These are phyloP conservation scores for Phataginus tricuspis DNA, from an alignment of 2,797 vertebrate genomes.

Conservation along the genomic window DNA sequence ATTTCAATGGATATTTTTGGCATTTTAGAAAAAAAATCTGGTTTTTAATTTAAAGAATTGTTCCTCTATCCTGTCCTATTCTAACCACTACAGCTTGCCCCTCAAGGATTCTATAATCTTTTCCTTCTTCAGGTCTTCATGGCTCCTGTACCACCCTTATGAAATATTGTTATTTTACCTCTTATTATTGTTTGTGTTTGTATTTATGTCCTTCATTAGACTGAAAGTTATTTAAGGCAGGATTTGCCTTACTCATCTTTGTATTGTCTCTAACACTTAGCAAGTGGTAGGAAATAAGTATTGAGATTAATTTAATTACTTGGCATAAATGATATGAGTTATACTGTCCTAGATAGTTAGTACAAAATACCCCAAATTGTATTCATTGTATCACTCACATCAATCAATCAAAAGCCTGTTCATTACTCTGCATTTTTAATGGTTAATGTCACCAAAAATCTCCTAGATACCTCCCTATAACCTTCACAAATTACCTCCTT, in stretches of 20 bases:
- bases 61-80: neutral
- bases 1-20: neutral
- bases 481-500: neutral
- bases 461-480: neutral
- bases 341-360: neutral
- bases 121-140: neutral
- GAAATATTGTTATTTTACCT: neutral
- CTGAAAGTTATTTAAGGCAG: neutral
- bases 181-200: neutral
- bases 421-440: neutral
- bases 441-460: neutral
- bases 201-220: neutral
- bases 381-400: neutral
- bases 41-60: neutral
- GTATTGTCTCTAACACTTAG: neutral
- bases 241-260: neutral
- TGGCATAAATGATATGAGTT: neutral
- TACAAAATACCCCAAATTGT: neutral
- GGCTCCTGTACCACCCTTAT: neutral
- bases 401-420: neutral
- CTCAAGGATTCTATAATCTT: neutral
- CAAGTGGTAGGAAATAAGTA: neutral
- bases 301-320: conserved; percentile 22
- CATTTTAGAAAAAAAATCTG: neutral
- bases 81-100: neutral